Percentiles rank a stretch among this genome's conserved stretches.
These are phyloP conservation scores for Labroides dimidiatus DNA, from an alignment of 2,797 vertebrate genomes.

Conservation along the genomic window DNA sequence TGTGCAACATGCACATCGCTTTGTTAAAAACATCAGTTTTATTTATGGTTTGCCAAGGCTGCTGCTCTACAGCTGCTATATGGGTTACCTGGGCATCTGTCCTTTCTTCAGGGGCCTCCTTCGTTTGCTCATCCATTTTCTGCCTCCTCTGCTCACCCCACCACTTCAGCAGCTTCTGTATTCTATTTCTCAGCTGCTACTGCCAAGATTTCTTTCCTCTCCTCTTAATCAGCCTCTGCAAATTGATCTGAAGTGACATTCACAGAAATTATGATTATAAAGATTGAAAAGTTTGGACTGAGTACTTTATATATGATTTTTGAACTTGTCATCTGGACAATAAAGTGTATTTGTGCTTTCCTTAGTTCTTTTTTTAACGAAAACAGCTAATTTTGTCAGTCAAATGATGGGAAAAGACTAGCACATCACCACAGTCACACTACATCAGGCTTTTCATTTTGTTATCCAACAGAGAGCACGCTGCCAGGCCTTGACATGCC, in stretches of 20 bases:
- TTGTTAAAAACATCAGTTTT: constrained; percentile 4
- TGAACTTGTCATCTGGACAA: background rate
- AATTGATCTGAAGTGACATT: constrained; percentile 8
- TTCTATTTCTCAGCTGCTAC: constrained; percentile 19
- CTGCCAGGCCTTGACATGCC: background rate
- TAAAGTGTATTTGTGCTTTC: background rate
- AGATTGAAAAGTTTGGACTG: background rate
- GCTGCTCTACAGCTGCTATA: constrained; percentile 3
- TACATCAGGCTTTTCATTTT: background rate
- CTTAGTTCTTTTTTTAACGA: background rate
- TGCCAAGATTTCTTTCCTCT: background rate
- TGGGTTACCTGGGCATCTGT: constrained; percentile 26
- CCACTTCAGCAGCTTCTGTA: background rate
- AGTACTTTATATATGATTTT: background rate
- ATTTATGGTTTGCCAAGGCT: constrained; percentile 4
- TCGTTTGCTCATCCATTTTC: constrained; percentile 31
- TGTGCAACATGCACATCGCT: constrained; percentile 11
- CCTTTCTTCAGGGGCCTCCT: constrained; percentile 25
- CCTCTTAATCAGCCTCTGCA: background rate
- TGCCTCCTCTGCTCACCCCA: constrained; percentile 24
- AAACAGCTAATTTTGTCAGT: background rate
- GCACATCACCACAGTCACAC: constrained; percentile 1
- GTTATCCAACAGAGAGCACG: background rate
- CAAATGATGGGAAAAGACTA: background rate
- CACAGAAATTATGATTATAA: background rate